Evolutionary conservation across 2,113 vertebrate species (phyloP), one percentile per base, ranked within the genome.

Genomic region (Hepsetus odoe): DNA sequence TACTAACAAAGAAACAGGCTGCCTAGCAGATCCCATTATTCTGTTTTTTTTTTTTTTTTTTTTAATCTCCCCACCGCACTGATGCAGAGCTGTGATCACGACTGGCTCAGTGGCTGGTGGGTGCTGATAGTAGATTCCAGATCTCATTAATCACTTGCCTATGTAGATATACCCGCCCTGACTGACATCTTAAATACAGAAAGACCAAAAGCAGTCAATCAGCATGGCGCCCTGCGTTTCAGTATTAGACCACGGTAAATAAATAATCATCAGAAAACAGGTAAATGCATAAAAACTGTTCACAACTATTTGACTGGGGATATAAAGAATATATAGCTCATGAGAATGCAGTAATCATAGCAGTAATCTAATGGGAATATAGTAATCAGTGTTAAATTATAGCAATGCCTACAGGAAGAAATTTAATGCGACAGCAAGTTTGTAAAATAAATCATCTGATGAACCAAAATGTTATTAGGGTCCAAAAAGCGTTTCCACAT

Each of bases 1-100:
- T 46, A 56, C 61, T 71, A 33, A 67, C 33, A 77, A 76, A 71
- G 56, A 74, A 59, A 16, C 20, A n/a, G 24, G 66, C 33, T 42
- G 22, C 72, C 30, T 44, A 35, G 58, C 33, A 46, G 66, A 59
- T 67, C 76, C 49, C 26, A 32, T 74, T 59, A 73, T 53, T 65
- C 64, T 24, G 30, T 61, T 24, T 33, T 72, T 26, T 61, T 20
- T 12, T 18, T n/a, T n/a, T 2, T 12, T 2, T 24, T 35, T 59
- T 12, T 20, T 18, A 1, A 76, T 56, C 33, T 32, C 62, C 30
- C 32, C 9, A 16, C 46, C 4, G 22, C 3, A 16, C 46, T 20
- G 22, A 55, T 64, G 49, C 46, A 11, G 51, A 33, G 33, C 18
- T 65, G 32, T 5, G 33, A 65, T n/a, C 35, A 35, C 7, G 26